These are phyloP conservation scores for Austrolebias charrua DNA, from an alignment of 2,797 vertebrate species.

Conservation along the genomic window DNA sequence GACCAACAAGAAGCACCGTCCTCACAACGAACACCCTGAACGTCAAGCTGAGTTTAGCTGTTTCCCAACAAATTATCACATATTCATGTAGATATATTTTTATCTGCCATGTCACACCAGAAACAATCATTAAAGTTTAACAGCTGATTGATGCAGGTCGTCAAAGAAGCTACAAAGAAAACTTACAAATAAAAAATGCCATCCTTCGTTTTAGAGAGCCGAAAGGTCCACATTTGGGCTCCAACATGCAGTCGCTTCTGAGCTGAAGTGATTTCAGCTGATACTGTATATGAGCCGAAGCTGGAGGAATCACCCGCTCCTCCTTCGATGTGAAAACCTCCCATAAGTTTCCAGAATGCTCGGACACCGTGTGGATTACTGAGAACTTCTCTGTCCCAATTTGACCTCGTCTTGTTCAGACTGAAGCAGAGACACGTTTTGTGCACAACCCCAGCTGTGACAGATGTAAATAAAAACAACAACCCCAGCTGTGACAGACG, in stretches of 20 bases:
- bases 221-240: slow-evolving; percentile 66
- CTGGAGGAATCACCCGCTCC: slow-evolving; percentile 55
- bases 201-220: slow-evolving; percentile 71
- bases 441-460: no score
- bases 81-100: background rate
- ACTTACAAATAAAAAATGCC: slow-evolving; percentile 75
- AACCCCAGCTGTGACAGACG: no score
- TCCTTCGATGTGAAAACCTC: slow-evolving; percentile 35
- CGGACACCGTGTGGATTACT: background rate
- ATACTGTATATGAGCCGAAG: slow-evolving; percentile 28
- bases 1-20: slow-evolving; percentile 49
- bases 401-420: no score
- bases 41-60: slow-evolving; percentile 4
- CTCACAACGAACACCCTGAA: slow-evolving; percentile 1
- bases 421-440: no score
- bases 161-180: slow-evolving; percentile 19
- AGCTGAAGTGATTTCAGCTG: slow-evolving; percentile 48
- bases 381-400: no score
- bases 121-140: background rate
- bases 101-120: background rate
- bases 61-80: background rate
- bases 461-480: no score
- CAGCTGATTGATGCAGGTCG: slow-evolving; percentile 4
- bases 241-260: slow-evolving; percentile 31
- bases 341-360: slow-evolving; percentile 18